Base-by-base conservation (phyloP, 2,113 vertebrate species). In the Cololabis saira region DNA sequence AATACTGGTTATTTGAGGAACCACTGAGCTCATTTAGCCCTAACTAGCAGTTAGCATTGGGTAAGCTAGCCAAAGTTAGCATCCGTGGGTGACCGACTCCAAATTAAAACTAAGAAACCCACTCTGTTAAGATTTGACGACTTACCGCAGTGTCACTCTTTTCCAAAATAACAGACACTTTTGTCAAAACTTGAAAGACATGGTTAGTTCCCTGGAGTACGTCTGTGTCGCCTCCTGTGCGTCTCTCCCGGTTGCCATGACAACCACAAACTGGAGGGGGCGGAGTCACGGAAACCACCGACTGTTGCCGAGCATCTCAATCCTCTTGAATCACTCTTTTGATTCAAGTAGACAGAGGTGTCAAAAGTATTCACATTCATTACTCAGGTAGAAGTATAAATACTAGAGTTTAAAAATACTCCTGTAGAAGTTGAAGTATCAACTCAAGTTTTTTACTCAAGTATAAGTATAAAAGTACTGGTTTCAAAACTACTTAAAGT, bases 201-300 rank as follows among this genome's bases (percentile, higher is more conserved):
- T 8, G 18, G 33, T 41, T 48, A 16, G 37, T 57, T 54, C 54
- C 72, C 65, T 56, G 11, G 16, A 62, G 5, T 18, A 37, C 14
- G 63, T 16, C 13, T 9, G 45, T 66, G 50, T 54, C 68, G 51
- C 72, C 49, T 52, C 58, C 58, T 15, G 65, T 51, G 48, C 90
- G 90, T 91, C 90, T 68, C 65, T 74, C 18, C 18, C 30, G 63
- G 90, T 91, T 91, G 87, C 89, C 81, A 69, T 88, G 87, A 88
- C 90, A 91, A 91, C 87, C 54, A 3, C 12, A 15, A 58, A 33
- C 17, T 30, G 49, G n/a, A 13, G 40, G 71, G 21, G 78, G 87
- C 17, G 87, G 82, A 30, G 78, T 54, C 56, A 83, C 83, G 84
- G 33, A 37, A 37, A 37, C 5, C 33, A 37, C 2, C 33, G 33